Evolutionary conservation across 2,888 invertebrate genomes (phyloP).

Genomic region (Ectemnius continuus): DNA sequence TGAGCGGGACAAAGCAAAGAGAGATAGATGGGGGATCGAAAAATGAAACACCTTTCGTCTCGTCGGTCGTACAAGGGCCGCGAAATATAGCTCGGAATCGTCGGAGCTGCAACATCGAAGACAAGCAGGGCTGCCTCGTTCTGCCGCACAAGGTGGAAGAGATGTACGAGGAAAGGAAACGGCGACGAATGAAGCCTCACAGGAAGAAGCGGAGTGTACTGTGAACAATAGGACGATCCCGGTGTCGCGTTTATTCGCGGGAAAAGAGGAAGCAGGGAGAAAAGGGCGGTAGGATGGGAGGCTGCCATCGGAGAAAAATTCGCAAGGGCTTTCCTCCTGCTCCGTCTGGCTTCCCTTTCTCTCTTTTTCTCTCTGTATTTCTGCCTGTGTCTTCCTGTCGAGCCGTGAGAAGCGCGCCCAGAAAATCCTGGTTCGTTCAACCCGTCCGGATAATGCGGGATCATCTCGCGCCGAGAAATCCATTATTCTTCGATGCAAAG

Average conservation of each 20-base stretch:
- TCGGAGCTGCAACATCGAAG: neutral
- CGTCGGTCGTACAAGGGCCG: neutral
- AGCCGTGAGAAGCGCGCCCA: constrained; percentile 20
- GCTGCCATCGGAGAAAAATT: constrained; percentile 37
- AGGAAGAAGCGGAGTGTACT: constrained; percentile 12
- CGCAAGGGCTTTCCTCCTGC: constrained; percentile 39
- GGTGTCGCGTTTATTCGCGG: constrained; percentile 39
- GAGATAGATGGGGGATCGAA: constrained; percentile 13
- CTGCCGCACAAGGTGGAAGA: neutral
- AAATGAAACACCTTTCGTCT: constrained; percentile 25
- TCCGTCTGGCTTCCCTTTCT: too few relatives aligned
- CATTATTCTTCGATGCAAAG: constrained; percentile 56
- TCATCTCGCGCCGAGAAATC: constrained; percentile 48
- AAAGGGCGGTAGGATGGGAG: neutral
- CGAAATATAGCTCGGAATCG: constrained; percentile 7
- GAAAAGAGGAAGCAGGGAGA: neutral
- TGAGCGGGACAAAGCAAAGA: too few relatives aligned
- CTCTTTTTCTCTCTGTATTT: too few relatives aligned
- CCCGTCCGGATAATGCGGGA: constrained; percentile 46
- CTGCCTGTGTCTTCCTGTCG: too few relatives aligned
- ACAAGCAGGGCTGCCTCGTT: neutral
- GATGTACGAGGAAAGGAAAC: neutral
- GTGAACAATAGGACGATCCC: constrained; percentile 48
- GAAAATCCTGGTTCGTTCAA: constrained; percentile 43
- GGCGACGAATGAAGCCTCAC: constrained; percentile 25